Percentiles rank a stretch among this genome's conserved stretches.
Conservation (phyloP, 2,113 vertebrate genomes). For the Tricholaema leucomelas region DNA sequence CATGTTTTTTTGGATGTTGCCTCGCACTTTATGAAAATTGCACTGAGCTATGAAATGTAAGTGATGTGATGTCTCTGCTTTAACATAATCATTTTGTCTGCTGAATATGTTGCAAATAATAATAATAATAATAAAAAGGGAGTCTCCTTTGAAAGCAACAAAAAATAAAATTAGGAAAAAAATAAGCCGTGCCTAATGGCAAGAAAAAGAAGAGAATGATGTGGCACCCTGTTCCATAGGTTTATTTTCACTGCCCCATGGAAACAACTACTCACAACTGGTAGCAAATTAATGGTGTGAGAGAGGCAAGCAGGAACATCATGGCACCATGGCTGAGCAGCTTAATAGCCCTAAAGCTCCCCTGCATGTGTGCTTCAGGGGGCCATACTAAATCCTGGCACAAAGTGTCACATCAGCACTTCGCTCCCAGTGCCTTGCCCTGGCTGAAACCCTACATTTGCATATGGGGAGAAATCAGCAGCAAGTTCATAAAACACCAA, state of each 20-base stretch:
- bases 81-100: conserved; percentile 86
- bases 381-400: conserved; percentile 14
- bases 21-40: conserved; percentile 89
- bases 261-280: conserved; percentile 10
- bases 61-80: conserved; percentile 84
- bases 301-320: conserved; percentile 3
- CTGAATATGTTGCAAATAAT: conserved; percentile 74
- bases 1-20: conserved; percentile 85
- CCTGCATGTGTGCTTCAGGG: background rate
- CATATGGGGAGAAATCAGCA: conserved; percentile 10
- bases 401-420: conserved; percentile 1
- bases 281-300: conserved; percentile 38
- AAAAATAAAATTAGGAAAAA: conserved; percentile 26
- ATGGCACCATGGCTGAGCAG: conserved; percentile 6
- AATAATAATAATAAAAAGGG: conserved; percentile 30
- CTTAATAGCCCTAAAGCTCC: conserved; percentile 48
- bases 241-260: background rate
- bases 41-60: conserved; percentile 86
- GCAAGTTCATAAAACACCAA: conserved; percentile 29
- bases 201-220: background rate
- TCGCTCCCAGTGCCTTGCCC: conserved; percentile 1
- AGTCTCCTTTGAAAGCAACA: conserved; percentile 24
- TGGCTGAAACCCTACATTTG: conserved; percentile 21
- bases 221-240: background rate
- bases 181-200: background rate